A percentile compares a stretch with the other conserved stretches of the same genome.
Conservation (phyloP, 2,888 invertebrate species). For the Cryptus viduatorius region DNA sequence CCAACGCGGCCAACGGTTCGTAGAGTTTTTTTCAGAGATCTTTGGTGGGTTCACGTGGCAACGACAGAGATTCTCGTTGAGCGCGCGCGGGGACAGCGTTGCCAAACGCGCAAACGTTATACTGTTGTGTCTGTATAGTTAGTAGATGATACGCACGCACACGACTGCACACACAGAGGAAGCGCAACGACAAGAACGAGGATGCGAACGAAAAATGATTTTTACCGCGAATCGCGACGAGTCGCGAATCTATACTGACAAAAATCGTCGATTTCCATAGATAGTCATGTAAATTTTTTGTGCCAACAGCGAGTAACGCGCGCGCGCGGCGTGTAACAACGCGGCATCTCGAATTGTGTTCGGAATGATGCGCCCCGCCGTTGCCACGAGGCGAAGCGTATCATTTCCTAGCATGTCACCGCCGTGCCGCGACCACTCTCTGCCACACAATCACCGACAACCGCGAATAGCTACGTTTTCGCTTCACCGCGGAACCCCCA, state of each 20-base stretch:
- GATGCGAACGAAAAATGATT: neutral
- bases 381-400: constrained; percentile 47
- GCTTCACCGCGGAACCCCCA: constrained; percentile 22
- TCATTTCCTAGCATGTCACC: constrained; percentile 41
- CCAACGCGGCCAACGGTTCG: constrained; percentile 54
- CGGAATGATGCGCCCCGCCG: constrained; percentile 30
- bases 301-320: constrained; percentile 19
- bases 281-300: constrained; percentile 61
- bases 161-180: neutral
- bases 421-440: constrained; percentile 21
- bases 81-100: constrained; percentile 65
- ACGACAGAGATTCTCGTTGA: constrained; percentile 69
- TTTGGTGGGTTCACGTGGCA: constrained; percentile 72
- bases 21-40: constrained; percentile 64
- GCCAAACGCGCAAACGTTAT: constrained; percentile 57
- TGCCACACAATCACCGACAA: constrained; percentile 40
- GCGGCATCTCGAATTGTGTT: constrained; percentile 11
- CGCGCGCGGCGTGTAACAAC: constrained; percentile 1
- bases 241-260: constrained; percentile 49
- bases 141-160: neutral
- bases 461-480: constrained; percentile 2
- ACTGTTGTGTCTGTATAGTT: neutral
- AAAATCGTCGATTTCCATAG: constrained; percentile 57
- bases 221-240: constrained; percentile 20
- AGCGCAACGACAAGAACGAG: constrained; percentile 1